Base-by-base conservation (phyloP, 2,113 vertebrate species). In the Rhipidura dahli region DNA sequence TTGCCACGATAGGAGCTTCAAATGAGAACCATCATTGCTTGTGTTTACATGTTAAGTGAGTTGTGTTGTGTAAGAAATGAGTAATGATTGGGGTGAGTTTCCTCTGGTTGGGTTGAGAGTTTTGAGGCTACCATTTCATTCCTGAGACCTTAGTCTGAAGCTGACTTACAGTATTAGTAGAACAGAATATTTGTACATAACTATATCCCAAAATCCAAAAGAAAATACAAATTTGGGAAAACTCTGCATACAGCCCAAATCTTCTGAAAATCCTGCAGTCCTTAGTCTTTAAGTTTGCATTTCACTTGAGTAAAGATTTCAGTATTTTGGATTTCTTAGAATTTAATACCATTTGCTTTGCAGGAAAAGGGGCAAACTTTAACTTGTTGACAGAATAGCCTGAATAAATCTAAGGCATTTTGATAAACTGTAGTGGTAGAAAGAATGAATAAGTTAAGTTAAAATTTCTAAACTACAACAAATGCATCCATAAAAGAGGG, bases 1-100 rank as follows among this genome's bases (percentile, higher is more conserved):
- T 92, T 94, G 68, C 59, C 49, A 51, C 91, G 72, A 7, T 26
- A 60, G 40, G 40, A 89, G 15, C 63, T 80, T 85, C 53, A 85
- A 78, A 91, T 42, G 51, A 91, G 94, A 94, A 68, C 59, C 21
- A 57, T 79, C 56, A 60, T 42, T 31, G 39, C 7, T 85, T 96
- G 72, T 97, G 95, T 98, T 97, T 97, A 96, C 96, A 87, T 75
- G 47, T 95, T 91, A 69, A 85, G 86, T 86, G 69, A 71, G 64
- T 75, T 88, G n/a, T 72, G 44, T 71, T 8, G 2, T 73, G 24
- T 71, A 83, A 86, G 70, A 82, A 77, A 76, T 73, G 35, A 72
- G 50, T 78, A 70, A 73, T 1, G 2, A 24, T 40, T 80, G 51
- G 26, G 20, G 9, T 78, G 37, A 88, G 35, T 76, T 84, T 79